phyloP scores from a whole-genome alignment of 2,888 invertebrate species.

The Napeogenes inachia region DNA sequence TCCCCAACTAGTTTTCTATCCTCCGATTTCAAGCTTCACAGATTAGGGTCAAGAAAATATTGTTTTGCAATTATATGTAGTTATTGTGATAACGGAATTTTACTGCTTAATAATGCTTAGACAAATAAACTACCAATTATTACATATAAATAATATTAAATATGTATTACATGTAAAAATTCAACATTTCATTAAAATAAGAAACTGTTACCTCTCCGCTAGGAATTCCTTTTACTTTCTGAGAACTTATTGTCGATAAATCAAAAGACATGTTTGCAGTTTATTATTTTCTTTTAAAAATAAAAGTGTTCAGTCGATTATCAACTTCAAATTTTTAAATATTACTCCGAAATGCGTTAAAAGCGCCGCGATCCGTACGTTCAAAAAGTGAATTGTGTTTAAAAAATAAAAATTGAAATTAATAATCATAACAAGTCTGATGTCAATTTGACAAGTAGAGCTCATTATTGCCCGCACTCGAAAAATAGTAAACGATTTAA shows the following conservation, averaged over 20 bases:
- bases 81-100: too few species aligned
- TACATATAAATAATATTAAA: neutral
- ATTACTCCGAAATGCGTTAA: conserved; percentile 1
- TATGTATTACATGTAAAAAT: neutral
- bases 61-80: too few species aligned
- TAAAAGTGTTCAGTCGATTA: neutral
- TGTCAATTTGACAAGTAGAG: neutral
- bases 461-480: neutral
- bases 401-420: neutral
- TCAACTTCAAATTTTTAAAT: neutral
- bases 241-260: conserved; percentile 53
- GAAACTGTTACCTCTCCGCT: conserved; percentile 54
- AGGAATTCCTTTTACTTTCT: conserved; percentile 60
- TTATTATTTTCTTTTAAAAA: conserved; percentile 11
- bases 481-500: too few species aligned
- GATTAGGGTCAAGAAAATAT: conserved; percentile 8
- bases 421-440: neutral
- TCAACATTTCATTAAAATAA: conserved; percentile 2
- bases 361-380: neutral
- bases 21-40: conserved; percentile 23
- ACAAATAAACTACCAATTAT: neutral
- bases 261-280: conserved; percentile 41
- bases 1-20: too few species aligned
- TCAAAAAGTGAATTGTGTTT: conserved; percentile 4
- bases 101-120: neutral